Evolutionary conservation across 2,888 invertebrate genomes (phyloP).

Genomic region (Harpalus rufipes): DNA sequence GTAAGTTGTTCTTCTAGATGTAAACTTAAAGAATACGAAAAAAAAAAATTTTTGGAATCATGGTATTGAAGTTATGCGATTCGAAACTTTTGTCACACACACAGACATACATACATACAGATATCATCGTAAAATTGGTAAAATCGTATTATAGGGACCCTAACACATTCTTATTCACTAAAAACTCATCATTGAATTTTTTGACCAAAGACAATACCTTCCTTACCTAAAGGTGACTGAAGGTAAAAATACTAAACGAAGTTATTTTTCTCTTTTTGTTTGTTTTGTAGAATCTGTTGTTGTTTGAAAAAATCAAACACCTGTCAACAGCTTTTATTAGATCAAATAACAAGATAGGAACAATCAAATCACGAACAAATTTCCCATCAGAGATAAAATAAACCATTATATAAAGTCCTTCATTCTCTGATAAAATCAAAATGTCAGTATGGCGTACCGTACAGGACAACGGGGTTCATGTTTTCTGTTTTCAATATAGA

Average conservation of each 20-base stretch:
- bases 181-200: too few relatives aligned
- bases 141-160: too few relatives aligned
- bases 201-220: too few relatives aligned
- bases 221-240: too few relatives aligned
- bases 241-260: background rate
- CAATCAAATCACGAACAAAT: constrained; percentile 43
- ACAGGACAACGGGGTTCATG: background rate
- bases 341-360: constrained; percentile 19
- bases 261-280: constrained; percentile 2
- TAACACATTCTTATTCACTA: too few relatives aligned
- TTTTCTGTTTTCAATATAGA: constrained; percentile 22
- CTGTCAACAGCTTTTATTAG: constrained; percentile 13
- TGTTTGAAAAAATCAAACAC: background rate
- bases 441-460: constrained; percentile 28
- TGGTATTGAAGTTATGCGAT: too few relatives aligned
- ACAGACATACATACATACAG: too few relatives aligned
- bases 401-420: constrained; percentile 32
- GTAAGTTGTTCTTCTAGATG: too few relatives aligned
- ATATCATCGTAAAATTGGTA: too few relatives aligned
- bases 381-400: constrained; percentile 43
- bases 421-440: constrained; percentile 33
- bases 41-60: too few relatives aligned
- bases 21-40: too few relatives aligned
- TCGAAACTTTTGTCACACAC: too few relatives aligned
- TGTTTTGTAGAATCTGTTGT: background rate